Conservation (phyloP, 2,113 vertebrate species). For the Ptilonorhynchus violaceus region DNA sequence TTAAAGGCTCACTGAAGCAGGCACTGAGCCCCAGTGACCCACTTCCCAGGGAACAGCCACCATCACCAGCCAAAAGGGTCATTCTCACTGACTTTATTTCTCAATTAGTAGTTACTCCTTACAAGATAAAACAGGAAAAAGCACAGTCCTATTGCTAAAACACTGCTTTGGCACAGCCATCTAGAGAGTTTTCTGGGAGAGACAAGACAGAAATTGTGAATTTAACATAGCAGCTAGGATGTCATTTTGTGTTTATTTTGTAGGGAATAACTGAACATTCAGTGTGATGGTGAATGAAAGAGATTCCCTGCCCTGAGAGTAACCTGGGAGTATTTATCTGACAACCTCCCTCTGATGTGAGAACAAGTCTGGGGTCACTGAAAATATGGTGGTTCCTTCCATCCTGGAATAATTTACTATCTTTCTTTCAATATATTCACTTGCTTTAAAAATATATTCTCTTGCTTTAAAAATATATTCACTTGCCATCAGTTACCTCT, state of each 20-base stretch:
- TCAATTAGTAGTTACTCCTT: constrained; percentile 12
- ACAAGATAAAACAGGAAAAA: not conserved
- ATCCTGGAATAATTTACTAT: not conserved
- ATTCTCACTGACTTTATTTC: not conserved
- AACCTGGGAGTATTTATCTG: not conserved
- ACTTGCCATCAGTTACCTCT: not conserved
- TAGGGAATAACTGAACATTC: not conserved
- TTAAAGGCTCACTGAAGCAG: constrained; percentile 19
- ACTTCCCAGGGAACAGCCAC: constrained; percentile 30
- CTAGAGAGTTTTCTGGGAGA: not conserved
- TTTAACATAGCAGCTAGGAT: not conserved
- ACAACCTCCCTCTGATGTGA: not conserved
- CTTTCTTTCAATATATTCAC: not conserved
- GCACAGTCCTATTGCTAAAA: not conserved
- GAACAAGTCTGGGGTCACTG: not conserved
- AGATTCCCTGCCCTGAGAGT: not conserved
- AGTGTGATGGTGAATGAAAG: not conserved
- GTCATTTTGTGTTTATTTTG: not conserved
- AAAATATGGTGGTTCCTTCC: not conserved
- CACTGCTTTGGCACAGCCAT: not conserved
- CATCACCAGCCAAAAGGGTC: constrained; percentile 7
- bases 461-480: not conserved
- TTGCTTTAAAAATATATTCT: not conserved
- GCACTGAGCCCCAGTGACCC: constrained; percentile 38
- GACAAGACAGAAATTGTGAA: not conserved